Base-by-base conservation (phyloP, 1,140 invertebrate species). In the Hyposmocoma kahamanoa region DNA sequence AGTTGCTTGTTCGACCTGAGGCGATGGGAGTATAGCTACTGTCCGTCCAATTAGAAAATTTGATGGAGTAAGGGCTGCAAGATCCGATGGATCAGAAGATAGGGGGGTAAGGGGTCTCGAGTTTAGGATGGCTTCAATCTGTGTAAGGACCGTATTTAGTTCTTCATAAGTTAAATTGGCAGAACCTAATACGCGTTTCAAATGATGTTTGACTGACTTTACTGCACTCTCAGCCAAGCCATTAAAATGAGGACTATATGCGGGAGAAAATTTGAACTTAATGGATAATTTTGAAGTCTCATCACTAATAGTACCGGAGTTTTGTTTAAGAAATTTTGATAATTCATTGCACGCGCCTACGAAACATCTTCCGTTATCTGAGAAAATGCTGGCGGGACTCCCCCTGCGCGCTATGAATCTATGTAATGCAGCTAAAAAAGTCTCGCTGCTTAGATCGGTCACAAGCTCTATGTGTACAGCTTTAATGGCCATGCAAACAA, bases 71-170 rank as follows among this genome's bases (percentile, higher is more conserved):
- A 78, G 44, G 19, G 50, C 22, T 15, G 26, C 17, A 3, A 67
- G 45, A 43, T 73, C 61, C 22, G 42, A 17, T 28, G 72, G 62
- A 47, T 72, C 56, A 21, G 34, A 42, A 19, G 63, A 61, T 5
- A 77, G n/a, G 10, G 58, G 44, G 22, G 47, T 56, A 2, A 75
- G 34, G 0, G 71, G 72, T 5, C 72, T 22, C 5, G 63, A 75
- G 52, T 82, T 82, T 13, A 80, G 26, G 17, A 54, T 34, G 8
- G 60, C 57, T 34, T 72, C 68, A 10, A 72, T 38, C 20, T 72
- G 54, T 24, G 24, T 24, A 18, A 68, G 28, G 22, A 63, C 9
- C 2, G 65, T 60, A 34, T 60, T 53, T 18, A 62, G 34, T 22
- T 59, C 47, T 38, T 68, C 64, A 46, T 34, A 66, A 6, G 41